phyloP scores from a whole-genome alignment of 2,888 invertebrate genomes.

The Thereva nobilitata region DNA sequence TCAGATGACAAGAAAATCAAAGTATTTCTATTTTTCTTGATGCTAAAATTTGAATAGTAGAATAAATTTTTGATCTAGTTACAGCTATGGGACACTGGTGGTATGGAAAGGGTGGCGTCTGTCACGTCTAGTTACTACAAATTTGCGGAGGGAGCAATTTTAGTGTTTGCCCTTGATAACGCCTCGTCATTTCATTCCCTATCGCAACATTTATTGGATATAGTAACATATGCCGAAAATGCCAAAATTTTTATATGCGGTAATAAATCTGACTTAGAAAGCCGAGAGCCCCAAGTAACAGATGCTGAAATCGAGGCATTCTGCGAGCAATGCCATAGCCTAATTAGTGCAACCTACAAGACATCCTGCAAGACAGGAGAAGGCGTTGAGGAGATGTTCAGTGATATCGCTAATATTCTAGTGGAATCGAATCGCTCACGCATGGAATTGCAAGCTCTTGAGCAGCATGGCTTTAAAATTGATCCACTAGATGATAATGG shows the following conservation, averaged over 20 bases:
- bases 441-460: constrained; percentile 78
- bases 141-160: constrained; percentile 90
- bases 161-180: constrained; percentile 89
- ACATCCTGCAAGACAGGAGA: constrained; percentile 87
- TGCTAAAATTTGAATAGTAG: background rate
- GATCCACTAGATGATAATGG: constrained; percentile 65
- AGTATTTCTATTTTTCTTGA: constrained; percentile 57
- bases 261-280: constrained; percentile 84
- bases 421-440: constrained; percentile 81
- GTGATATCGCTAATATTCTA: constrained; percentile 80
- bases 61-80: constrained; percentile 62
- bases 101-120: constrained; percentile 94
- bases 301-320: constrained; percentile 89
- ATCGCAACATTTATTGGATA: constrained; percentile 90
- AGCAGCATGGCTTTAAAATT: constrained; percentile 77
- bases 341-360: constrained; percentile 85
- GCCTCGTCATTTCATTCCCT: constrained; percentile 89
- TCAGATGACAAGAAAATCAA: constrained; percentile 77
- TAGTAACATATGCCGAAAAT: constrained; percentile 91
- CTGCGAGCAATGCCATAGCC: constrained; percentile 89
- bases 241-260: constrained; percentile 95
- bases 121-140: constrained; percentile 95
- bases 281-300: constrained; percentile 72
- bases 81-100: constrained; percentile 95
- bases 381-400: constrained; percentile 90